Evolutionary conservation across 2,113 vertebrate species (phyloP).

Genomic region (Muntiacus muntjak): DNA sequence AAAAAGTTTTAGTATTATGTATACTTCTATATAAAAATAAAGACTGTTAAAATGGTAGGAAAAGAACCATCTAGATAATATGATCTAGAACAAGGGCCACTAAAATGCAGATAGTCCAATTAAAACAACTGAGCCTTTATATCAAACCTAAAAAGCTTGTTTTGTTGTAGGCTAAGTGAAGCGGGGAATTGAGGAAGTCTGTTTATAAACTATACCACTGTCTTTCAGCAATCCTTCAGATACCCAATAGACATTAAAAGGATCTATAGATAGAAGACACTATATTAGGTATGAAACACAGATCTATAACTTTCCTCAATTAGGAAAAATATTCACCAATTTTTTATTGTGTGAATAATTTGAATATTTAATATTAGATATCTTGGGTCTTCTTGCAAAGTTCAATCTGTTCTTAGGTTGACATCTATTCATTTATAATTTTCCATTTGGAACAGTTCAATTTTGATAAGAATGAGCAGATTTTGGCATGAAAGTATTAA

Average conservation of each 20-base stretch:
- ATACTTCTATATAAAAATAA: background rate
- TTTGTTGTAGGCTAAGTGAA: conserved; percentile 31
- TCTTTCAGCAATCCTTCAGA: background rate
- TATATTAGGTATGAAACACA: background rate
- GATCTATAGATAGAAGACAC: background rate
- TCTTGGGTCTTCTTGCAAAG: background rate
- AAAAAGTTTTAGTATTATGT: background rate
- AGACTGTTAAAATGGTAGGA: background rate
- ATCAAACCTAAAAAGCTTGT: background rate
- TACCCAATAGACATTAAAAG: background rate
- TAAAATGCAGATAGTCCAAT: background rate
- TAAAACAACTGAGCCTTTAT: conserved; percentile 31
- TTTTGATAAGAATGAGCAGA: background rate
- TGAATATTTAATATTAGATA: background rate
- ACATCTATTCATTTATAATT: background rate
- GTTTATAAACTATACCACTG: background rate
- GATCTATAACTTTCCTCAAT: background rate
- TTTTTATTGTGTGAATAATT: background rate
- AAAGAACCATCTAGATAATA: background rate
- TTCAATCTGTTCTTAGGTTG: background rate
- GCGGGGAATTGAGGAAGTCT: background rate
- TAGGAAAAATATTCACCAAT: background rate
- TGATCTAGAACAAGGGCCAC: background rate
- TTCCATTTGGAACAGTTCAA: background rate
- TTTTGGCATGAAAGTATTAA: background rate